Base-by-base conservation (phyloP, 2,888 invertebrate species). In the Drosophila yooni region DNA sequence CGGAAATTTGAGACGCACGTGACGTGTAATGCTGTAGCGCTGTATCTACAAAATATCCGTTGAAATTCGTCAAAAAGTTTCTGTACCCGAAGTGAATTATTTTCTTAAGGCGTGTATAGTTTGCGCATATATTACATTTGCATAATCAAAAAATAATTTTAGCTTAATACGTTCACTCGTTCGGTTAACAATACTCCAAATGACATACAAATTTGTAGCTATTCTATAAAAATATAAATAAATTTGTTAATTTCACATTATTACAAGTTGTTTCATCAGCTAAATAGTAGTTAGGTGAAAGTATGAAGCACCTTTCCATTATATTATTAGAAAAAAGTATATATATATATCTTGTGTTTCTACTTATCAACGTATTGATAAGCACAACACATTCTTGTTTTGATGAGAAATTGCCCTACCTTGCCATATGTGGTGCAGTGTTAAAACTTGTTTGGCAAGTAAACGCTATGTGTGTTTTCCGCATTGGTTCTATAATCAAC, bases 361-460 rank as follows among this genome's bases (percentile, higher is more conserved):
- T 15, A 38, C 33, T 75, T 78, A 74, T 78, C 80, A 59, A 10
- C 31, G 18, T 50, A 54, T 29, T 74, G 77, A 79, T 79, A 77
- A 70, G 65, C 54, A 48, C 33, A 27, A 34, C 33, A 68, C 27
- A 59, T 53, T 54, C 38, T 56, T 34, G 40, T 34, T 60, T 25
- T 48, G 33, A 27, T 56, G 48, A 53, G 25, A 58, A 31, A 18
- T 27, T 10, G 51, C 43, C 57, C 11, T 50, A 56, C 65, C 62
- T 13, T n/a, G 36, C 7, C 3, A 21, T 25, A 25, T 25, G 25
- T 25, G 36, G 18, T 3, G 5, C 1, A 1, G 11, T 43, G 56
- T 52, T 29, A 40, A 57, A 69, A 72, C 78, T 60, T 34, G 78
- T 71, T 70, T 54, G 51, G 7, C 38, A 34, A 34, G 27, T 36